Conservation (phyloP, 1,140 invertebrate genomes). For the Zaprionus kolodkinae region DNA sequence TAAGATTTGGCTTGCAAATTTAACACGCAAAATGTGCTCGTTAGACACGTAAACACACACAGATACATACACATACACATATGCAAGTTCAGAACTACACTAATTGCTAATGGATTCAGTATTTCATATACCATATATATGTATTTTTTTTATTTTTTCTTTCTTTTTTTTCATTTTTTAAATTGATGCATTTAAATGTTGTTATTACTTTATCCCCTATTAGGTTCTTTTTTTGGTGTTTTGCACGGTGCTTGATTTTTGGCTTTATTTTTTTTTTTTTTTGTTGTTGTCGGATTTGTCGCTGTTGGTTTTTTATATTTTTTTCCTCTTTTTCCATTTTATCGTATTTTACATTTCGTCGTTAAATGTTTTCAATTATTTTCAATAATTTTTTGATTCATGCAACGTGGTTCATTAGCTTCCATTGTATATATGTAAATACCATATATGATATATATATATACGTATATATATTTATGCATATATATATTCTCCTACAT, state of each 20-base stretch:
- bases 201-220: slow-evolving; percentile 9
- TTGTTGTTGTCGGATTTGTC: slow-evolving; percentile 15
- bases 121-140: slow-evolving; percentile 24
- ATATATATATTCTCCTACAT: slow-evolving; percentile 8
- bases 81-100: slow-evolving; percentile 57
- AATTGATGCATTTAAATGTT: slow-evolving; percentile 49
- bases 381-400: slow-evolving; percentile 65
- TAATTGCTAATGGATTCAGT: slow-evolving; percentile 65
- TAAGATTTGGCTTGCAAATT: slow-evolving; percentile 46
- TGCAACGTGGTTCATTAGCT: slow-evolving; percentile 24
- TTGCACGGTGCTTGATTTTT: slow-evolving; percentile 72
- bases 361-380: slow-evolving; percentile 68
- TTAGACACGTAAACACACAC: slow-evolving; percentile 27
- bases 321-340: slow-evolving; percentile 20
- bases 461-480: background rate
- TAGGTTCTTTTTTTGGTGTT: slow-evolving; percentile 37
- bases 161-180: slow-evolving; percentile 37
- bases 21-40: slow-evolving; percentile 23
- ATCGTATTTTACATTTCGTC: slow-evolving; percentile 70
- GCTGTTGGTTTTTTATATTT: background rate
- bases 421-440: background rate
- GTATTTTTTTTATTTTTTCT: slow-evolving; percentile 28
- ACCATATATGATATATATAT: background rate
- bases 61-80: slow-evolving; percentile 37
- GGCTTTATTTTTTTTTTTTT: slow-evolving; percentile 69